phyloP scores from a whole-genome alignment of 23 tunicate species.

The Phallusia fumigata region DNA sequence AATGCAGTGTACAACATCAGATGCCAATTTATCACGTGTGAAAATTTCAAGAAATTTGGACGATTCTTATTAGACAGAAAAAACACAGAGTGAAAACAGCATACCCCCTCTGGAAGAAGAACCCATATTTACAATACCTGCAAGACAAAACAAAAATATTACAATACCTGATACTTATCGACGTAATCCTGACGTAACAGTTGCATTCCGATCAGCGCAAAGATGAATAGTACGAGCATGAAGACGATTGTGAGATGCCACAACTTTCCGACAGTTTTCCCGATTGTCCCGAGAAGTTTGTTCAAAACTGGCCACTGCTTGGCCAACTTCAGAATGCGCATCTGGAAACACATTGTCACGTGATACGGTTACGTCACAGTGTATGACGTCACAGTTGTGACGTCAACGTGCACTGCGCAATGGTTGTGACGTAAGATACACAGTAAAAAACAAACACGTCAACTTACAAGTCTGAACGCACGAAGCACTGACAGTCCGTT shows the following conservation, averaged over 20 bases:
- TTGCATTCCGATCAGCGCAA: constrained; percentile 99
- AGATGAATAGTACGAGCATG: constrained; percentile 90
- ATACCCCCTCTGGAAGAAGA: no score
- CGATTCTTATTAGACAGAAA: no score
- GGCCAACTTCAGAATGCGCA: constrained; percentile 94
- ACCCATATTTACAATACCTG: no score
- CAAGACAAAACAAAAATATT: not conserved
- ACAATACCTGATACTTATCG: constrained; percentile 29
- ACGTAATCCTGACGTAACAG: constrained; percentile 61
- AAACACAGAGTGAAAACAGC: no score
- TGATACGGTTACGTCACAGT: no score
- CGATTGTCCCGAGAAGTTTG: constrained; percentile 90
- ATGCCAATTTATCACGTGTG: no score
- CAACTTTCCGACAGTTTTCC: constrained; percentile 72
- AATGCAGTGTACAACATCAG: no score
- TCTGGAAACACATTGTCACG: constrained; percentile 43
- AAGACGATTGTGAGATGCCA: constrained; percentile 94
- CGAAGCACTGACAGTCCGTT: constrained; percentile 68
- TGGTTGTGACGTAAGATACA: no score
- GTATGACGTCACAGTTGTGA: no score
- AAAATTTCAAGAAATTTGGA: no score
- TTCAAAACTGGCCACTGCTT: constrained; percentile 97
- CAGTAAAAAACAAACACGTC: not conserved
- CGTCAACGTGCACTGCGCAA: no score
- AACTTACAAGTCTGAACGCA: constrained; percentile 85